Percentiles rank a stretch among this genome's conserved stretches.
These are phyloP conservation scores for Asarcornis scutulata DNA, from an alignment of 2,113 vertebrate species.

Conservation along the genomic window DNA sequence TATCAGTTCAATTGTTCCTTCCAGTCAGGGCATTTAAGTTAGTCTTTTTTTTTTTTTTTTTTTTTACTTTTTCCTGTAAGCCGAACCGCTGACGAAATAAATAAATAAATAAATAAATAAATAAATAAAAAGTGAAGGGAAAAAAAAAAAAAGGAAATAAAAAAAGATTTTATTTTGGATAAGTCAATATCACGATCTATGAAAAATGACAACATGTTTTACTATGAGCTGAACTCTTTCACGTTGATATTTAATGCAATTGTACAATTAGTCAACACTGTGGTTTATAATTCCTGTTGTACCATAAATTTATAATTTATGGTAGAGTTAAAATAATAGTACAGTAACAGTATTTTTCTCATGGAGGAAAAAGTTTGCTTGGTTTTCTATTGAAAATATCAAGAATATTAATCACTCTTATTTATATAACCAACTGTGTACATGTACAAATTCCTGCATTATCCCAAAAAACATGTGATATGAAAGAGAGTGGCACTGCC, in stretches of 20 bases:
- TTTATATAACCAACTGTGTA: background rate
- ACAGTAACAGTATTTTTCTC: background rate
- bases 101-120: background rate
- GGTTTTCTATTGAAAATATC: background rate
- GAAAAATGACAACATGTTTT: background rate
- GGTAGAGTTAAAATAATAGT: background rate
- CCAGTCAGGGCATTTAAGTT: background rate
- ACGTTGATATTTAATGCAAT: background rate
- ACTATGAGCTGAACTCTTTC: background rate
- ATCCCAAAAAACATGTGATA: background rate
- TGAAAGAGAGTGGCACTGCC: rapidly evolving
- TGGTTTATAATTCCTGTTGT: background rate
- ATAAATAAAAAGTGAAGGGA: background rate
- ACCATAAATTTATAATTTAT: background rate
- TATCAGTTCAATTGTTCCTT: background rate
- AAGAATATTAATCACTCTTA: background rate
- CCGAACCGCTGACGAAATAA: background rate
- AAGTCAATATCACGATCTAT: background rate
- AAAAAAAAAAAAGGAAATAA: background rate
- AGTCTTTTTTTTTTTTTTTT: background rate
- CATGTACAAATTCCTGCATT: background rate
- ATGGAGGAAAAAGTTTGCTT: background rate
- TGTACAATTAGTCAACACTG: background rate
- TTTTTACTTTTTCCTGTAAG: background rate
- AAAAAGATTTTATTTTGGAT: background rate